Percentiles rank a stretch among this genome's conserved stretches.
Conservation (phyloP, 2,888 invertebrate genomes). For the Rhyacophila evoluta region DNA sequence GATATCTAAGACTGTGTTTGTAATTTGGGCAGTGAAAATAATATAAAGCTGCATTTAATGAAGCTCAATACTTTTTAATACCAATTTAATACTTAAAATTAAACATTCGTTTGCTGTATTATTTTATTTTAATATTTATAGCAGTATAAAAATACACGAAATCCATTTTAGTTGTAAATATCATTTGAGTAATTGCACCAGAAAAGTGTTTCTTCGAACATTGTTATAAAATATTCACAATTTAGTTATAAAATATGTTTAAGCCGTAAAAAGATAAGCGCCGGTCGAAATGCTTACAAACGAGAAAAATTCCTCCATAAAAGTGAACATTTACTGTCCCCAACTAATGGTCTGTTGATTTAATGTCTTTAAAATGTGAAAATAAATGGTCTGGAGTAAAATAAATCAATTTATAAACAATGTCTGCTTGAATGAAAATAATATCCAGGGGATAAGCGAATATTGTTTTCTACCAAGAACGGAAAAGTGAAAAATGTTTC, state of each 20-base stretch:
- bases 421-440: background rate
- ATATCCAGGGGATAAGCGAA: too few species aligned
- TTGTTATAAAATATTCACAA: background rate
- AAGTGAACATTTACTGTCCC: conserved; percentile 2
- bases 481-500: too few species aligned
- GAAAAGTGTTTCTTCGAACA: background rate
- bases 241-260: background rate
- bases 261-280: background rate
- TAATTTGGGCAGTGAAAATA: too few species aligned
- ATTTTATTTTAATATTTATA: too few species aligned
- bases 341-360: conserved; percentile 5
- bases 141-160: too few species aligned
- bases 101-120: too few species aligned
- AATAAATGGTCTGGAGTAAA: background rate
- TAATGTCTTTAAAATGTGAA: conserved; percentile 19
- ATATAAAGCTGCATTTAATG: too few species aligned
- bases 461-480: too few species aligned
- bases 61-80: too few species aligned
- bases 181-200: background rate
- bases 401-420: background rate
- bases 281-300: background rate
- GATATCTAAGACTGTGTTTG: too few species aligned
- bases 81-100: too few species aligned
- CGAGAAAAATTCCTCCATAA: background rate
- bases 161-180: background rate